Conservation (phyloP, 2,113 vertebrate species). For the Hiodon alosoides region DNA sequence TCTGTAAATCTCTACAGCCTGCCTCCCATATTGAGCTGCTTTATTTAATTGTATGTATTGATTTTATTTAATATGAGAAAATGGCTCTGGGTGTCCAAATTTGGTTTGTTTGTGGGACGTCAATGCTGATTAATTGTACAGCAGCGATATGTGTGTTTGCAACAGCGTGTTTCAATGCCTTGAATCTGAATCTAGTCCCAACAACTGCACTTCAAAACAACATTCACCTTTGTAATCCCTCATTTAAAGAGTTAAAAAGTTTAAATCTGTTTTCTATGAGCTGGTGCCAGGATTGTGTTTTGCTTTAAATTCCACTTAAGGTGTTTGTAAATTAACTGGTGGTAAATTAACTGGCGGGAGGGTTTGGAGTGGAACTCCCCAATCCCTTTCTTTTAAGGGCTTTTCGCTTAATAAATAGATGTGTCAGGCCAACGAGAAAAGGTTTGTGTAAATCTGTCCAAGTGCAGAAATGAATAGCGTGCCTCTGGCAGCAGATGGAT, state of each 20-base stretch:
- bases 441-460: slow-evolving; percentile 62
- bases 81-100: too few species aligned
- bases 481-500: slow-evolving; percentile 58
- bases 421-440: slow-evolving; percentile 54
- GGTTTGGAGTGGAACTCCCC: neutral
- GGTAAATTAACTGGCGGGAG: neutral
- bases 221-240: slow-evolving; percentile 12
- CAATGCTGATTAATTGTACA: neutral
- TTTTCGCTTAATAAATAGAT: slow-evolving; percentile 51
- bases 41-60: too few species aligned
- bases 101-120: too few species aligned
- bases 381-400: slow-evolving; percentile 40
- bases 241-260: slow-evolving; percentile 5
- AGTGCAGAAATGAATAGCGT: slow-evolving; percentile 44
- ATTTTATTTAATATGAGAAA: too few species aligned
- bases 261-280: neutral
- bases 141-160: too few species aligned
- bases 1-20: too few species aligned
- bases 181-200: slow-evolving; percentile 35
- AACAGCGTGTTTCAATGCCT: too few species aligned
- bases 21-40: too few species aligned
- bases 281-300: neutral
- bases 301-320: slow-evolving; percentile 45
- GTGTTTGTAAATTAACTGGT: neutral
- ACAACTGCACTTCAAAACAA: slow-evolving; percentile 17